Percentiles rank a stretch among this genome's conserved stretches.
Evolutionary conservation across 2,797 vertebrate species (phyloP).

Genomic region (Amblyraja radiata): DNA sequence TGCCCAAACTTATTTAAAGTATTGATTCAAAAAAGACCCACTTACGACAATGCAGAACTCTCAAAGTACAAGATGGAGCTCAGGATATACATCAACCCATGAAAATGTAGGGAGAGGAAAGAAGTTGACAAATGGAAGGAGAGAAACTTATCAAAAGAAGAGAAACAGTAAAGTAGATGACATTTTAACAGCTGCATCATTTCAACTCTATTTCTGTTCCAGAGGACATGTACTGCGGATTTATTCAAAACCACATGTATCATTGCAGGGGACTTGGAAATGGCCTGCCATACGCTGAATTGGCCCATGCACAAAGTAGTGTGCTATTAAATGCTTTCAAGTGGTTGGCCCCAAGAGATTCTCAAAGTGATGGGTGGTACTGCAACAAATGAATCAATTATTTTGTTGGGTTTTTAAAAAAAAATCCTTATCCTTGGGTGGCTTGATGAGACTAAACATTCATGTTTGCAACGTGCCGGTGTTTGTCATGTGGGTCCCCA

Average conservation of each 20-base stretch:
- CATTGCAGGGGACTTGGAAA: background rate
- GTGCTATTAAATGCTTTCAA: background rate
- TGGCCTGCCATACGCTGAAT: background rate
- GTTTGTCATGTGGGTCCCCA: constrained; percentile 13
- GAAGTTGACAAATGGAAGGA: background rate
- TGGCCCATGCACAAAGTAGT: background rate
- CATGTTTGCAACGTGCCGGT: background rate
- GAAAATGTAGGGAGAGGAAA: background rate
- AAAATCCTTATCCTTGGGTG: background rate
- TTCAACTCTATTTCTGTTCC: background rate
- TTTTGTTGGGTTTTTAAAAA: background rate
- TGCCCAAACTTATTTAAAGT: background rate
- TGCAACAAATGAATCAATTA: constrained; percentile 20
- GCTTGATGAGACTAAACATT: background rate
- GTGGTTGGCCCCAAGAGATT: background rate
- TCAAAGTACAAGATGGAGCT: background rate
- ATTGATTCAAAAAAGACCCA: background rate
- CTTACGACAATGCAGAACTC: background rate
- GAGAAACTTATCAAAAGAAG: background rate
- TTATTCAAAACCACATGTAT: background rate
- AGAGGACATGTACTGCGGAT: background rate
- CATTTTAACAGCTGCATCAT: background rate
- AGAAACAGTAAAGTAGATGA: background rate
- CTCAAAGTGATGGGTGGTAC: constrained; percentile 17
- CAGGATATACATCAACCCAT: background rate